Base-by-base conservation (phyloP, 2,888 invertebrate species). In the Eurytoma californica region DNA sequence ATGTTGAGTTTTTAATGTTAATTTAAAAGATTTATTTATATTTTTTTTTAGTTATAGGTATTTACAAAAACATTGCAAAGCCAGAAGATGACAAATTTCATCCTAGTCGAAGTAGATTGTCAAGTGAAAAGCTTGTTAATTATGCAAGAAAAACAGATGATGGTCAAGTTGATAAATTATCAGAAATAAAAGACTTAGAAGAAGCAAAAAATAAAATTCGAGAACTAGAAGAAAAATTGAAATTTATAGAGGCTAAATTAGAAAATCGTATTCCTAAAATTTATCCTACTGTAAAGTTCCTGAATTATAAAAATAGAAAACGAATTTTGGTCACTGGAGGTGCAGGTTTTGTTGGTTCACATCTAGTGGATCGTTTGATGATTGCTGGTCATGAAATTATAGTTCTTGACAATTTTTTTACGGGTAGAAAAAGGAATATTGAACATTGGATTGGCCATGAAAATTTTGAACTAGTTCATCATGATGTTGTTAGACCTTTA, bases 361-460 rank as follows among this genome's bases (percentile, higher is more conserved):
- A 99, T 91, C 92, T 99, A 39, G 98, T 98, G 0, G 99, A 99
- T 90, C 92, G 95, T 83, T 92, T 99, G 72, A 98, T 99, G 98
- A 92, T 95, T 83, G 95, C 96, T 86, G 98, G 98, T 0, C 98
- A 99, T 91, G 98, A 98, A 91, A 94, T 99, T 0, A 98, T 97
- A 85, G 98, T 98, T 0, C 97, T 96, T 1, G 99, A 99, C 91
- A 99, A 99, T 90, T 98, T 99, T 91, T 99, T 98, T 91, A 99
- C 99, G 0, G 99, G 99, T 0, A 93, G 98, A 18, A 98, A 98
- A 89, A 93, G 97, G 57, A 99, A 99, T 90, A 96, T 99, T 0
- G 98, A 98, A 88, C 99, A 99, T 87, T 99, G 99, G 99, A 94
- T 99, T 78, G 99, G 99, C 0, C 99, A 99, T 91, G 96, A 97